A percentile compares a stretch with the other conserved stretches of the same genome.
Evolutionary conservation across 2,113 vertebrate species (phyloP).

Genomic region (Rhinopomastus cyanomelas): DNA sequence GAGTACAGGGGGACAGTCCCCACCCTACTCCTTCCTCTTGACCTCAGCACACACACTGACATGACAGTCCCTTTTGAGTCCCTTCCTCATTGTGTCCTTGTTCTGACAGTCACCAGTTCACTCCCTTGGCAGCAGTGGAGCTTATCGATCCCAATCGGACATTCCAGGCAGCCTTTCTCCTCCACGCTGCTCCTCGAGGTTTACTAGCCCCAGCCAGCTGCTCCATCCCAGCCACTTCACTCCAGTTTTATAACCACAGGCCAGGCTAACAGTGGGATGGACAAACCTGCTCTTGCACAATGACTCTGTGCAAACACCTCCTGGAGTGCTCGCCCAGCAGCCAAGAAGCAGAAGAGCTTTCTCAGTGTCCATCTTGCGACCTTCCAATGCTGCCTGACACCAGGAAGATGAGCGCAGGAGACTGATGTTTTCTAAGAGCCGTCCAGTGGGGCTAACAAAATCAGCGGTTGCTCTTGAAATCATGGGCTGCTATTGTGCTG

Average conservation of each 20-base stretch:
- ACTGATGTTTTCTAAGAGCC: neutral
- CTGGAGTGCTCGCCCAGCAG: neutral
- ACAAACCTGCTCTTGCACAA: conserved; percentile 36
- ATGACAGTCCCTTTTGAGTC: neutral
- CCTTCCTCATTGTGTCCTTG: neutral
- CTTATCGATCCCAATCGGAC: neutral
- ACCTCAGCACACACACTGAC: neutral
- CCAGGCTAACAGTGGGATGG: conserved; percentile 15
- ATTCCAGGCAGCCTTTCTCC: neutral
- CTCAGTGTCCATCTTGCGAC: neutral
- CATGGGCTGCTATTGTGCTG: neutral
- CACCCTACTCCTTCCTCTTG: conserved; percentile 9
- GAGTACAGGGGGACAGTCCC: too few species aligned
- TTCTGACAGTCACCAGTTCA: neutral
- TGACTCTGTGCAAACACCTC: neutral
- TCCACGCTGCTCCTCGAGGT: neutral
- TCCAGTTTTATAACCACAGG: neutral
- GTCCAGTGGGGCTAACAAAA: neutral
- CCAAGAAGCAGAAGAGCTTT: neutral
- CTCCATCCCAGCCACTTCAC: conserved; percentile 8
- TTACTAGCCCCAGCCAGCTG: neutral
- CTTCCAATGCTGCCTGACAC: neutral
- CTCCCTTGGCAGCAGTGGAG: neutral
- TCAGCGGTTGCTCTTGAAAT: neutral
- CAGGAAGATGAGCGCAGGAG: accelerated